Conservation (phyloP, 2,113 vertebrate genomes). For the Acinonyx jubatus region DNA sequence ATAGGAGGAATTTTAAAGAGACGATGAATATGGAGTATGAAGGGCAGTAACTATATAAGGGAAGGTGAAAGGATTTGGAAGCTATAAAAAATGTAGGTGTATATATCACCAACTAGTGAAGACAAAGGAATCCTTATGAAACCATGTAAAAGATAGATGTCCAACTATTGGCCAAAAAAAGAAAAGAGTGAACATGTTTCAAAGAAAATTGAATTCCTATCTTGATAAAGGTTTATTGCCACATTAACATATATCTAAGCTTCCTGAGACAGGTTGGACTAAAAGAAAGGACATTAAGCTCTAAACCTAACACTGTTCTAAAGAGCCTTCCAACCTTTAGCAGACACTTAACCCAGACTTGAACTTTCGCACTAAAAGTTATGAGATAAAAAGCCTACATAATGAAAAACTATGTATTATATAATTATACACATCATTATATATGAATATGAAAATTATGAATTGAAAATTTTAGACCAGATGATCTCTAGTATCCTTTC, state of each 20-base stretch:
- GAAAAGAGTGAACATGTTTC: not conserved
- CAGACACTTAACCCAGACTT: not conserved
- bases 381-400: not conserved
- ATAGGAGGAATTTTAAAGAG: not conserved
- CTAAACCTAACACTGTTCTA: not conserved
- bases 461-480: not conserved
- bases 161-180: not conserved
- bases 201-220: constrained; percentile 1
- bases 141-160: not conserved
- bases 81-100: not conserved
- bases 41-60: not conserved
- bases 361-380: constrained; percentile 32
- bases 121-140: not conserved
- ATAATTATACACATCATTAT: not conserved
- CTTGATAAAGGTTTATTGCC: not conserved
- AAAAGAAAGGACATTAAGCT: not conserved
- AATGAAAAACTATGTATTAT: not conserved
- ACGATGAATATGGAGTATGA: not conserved
- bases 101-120: not conserved
- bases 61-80: not conserved
- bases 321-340: not conserved
- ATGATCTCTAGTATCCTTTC: constrained; percentile 7
- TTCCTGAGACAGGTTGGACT: not conserved
- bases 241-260: not conserved
- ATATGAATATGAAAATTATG: not conserved